These are phyloP conservation scores for Tipula lateralis DNA, from an alignment of 2,888 invertebrate species.

Conservation along the genomic window DNA sequence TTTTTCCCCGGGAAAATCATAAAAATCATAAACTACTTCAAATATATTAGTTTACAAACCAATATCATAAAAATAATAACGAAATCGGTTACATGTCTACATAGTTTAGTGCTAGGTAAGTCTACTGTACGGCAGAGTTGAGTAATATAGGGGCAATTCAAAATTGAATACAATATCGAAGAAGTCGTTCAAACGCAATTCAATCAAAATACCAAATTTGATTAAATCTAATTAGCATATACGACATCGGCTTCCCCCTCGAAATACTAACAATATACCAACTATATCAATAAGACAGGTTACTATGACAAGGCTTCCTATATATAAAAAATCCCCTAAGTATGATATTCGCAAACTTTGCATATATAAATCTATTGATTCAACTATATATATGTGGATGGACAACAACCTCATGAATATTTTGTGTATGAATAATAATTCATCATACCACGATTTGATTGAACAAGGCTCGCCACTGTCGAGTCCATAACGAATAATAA, in stretches of 20 bases:
- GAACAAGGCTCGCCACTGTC: neutral
- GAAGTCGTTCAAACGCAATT: constrained; percentile 11
- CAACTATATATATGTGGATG: neutral
- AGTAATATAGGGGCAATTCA: neutral
- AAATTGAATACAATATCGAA: neutral
- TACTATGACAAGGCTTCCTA: neutral
- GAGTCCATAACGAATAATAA: neutral
- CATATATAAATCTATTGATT: neutral
- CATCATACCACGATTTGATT: neutral
- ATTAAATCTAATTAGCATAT: constrained; percentile 20
- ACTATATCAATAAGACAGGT: neutral
- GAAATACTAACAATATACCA: neutral
- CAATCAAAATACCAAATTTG: neutral
- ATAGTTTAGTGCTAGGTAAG: neutral
- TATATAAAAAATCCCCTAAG: neutral
- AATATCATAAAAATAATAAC: neutral
- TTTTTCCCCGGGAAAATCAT: neutral
- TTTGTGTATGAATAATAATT: neutral
- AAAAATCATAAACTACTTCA: neutral
- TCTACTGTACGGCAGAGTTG: neutral
- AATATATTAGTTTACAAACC: neutral
- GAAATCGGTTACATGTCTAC: neutral
- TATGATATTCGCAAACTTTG: neutral
- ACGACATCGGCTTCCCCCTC: neutral
- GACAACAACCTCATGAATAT: neutral